phyloP scores from a whole-genome alignment of 2,797 vertebrate species.

The Pempheris klunzingeri region DNA sequence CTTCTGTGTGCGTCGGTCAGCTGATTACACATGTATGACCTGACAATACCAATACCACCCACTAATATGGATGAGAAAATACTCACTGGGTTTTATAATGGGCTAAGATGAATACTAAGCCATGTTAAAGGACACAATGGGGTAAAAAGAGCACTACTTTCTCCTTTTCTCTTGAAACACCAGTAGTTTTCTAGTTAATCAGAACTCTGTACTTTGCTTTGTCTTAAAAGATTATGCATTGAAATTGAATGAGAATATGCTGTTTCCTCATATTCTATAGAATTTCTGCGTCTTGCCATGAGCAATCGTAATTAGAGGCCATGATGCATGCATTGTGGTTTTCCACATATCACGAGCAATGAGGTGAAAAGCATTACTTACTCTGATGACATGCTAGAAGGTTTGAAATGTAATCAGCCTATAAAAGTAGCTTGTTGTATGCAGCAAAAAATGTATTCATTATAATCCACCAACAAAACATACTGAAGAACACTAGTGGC shows the following conservation, averaged over 20 bases:
- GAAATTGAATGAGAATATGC: conserved; percentile 15
- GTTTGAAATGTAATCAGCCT: background rate
- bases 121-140: conserved; percentile 39
- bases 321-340: background rate
- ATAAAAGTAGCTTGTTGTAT: background rate
- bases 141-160: conserved; percentile 32
- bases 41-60: conserved; percentile 67
- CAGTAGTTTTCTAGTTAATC: conserved; percentile 9
- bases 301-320: background rate
- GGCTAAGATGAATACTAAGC: conserved; percentile 41
- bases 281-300: background rate
- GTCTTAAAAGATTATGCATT: conserved; percentile 18
- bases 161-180: conserved; percentile 35
- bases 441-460: no score
- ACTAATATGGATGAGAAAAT: conserved; percentile 45
- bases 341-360: background rate
- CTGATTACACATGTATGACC: conserved; percentile 68
- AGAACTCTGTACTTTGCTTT: conserved; percentile 17
- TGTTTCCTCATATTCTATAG: no score
- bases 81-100: conserved; percentile 37
- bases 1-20: conserved; percentile 65
- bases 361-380: background rate
- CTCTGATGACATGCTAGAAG: background rate
- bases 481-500: no score
- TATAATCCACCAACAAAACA: background rate